phyloP scores from a whole-genome alignment of 2,113 vertebrate genomes.

The Hepsetus odoe region DNA sequence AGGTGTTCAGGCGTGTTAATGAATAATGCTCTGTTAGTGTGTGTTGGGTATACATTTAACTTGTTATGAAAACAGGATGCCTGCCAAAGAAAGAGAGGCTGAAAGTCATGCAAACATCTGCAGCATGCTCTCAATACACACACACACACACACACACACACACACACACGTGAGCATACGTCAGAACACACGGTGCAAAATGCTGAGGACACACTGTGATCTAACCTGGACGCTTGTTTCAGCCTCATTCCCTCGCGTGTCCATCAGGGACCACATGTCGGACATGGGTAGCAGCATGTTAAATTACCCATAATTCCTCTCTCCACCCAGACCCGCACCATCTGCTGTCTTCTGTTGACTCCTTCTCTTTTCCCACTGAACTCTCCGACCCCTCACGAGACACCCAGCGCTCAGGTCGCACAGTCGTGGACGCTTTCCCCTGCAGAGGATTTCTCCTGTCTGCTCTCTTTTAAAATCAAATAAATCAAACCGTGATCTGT shows the following conservation, averaged over 20 bases:
- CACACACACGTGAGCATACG: too few species aligned
- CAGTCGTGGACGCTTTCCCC: not conserved
- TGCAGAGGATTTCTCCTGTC: not conserved
- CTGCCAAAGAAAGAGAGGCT: constrained; percentile 1
- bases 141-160: not conserved
- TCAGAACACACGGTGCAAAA: too few species aligned
- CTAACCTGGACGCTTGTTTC: not conserved
- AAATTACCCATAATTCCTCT: constrained; percentile 39
- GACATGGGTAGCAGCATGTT: constrained; percentile 38
- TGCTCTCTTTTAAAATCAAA: not conserved
- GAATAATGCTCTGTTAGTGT: constrained; percentile 23
- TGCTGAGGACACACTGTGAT: too few species aligned
- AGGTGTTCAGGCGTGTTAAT: constrained; percentile 12
- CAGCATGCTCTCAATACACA: not conserved
- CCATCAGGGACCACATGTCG: constrained; percentile 13
- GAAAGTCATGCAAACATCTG: constrained; percentile 23
- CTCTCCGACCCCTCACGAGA: not conserved
- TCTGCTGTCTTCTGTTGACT: constrained; percentile 30
- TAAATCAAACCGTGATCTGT: too few species aligned
- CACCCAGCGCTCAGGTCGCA: not conserved
- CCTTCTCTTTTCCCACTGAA: constrained; percentile 3
- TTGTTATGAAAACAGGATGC: constrained; percentile 24
- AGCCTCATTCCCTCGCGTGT: not conserved
- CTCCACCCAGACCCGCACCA: constrained; percentile 37
- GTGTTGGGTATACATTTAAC: constrained; percentile 20